Conservation (phyloP, 2,888 invertebrate genomes). For the Sipha maydis region DNA sequence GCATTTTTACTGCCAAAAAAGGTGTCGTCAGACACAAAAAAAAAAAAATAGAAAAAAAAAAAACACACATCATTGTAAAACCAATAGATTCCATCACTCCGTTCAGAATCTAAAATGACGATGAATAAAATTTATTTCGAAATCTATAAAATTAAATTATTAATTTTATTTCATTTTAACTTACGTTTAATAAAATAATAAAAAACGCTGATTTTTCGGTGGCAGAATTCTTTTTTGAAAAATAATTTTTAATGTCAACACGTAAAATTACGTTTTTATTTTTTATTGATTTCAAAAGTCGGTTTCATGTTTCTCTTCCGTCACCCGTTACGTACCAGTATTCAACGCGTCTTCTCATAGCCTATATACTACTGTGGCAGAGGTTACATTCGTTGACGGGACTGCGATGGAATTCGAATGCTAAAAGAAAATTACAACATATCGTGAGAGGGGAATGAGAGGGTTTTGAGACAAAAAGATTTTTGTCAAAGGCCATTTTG, state of each 20-base stretch:
- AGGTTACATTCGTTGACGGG: too few species aligned
- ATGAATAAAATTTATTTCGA: too few species aligned
- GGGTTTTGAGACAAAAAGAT: background rate
- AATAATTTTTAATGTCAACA: background rate
- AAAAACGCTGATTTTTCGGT: background rate
- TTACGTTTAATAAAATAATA: too few species aligned
- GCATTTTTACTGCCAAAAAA: too few species aligned
- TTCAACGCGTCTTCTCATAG: background rate
- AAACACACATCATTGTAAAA: too few species aligned
- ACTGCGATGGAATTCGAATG: background rate
- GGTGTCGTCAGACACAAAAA: too few species aligned
- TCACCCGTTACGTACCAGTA: background rate
- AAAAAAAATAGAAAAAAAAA: too few species aligned
- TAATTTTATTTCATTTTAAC: too few species aligned
- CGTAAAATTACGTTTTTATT: conserved; percentile 19
- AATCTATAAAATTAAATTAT: too few species aligned
- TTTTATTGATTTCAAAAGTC: background rate
- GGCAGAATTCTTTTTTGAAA: background rate
- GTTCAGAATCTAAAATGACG: too few species aligned
- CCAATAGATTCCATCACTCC: too few species aligned
- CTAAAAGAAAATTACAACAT: background rate
- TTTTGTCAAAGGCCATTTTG: conserved; percentile 33
- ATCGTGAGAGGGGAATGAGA: background rate
- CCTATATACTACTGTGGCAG: too few species aligned
- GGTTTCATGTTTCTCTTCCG: background rate